Base-by-base conservation (phyloP, 2,797 vertebrate genomes). In the Anguilla anguilla region DNA sequence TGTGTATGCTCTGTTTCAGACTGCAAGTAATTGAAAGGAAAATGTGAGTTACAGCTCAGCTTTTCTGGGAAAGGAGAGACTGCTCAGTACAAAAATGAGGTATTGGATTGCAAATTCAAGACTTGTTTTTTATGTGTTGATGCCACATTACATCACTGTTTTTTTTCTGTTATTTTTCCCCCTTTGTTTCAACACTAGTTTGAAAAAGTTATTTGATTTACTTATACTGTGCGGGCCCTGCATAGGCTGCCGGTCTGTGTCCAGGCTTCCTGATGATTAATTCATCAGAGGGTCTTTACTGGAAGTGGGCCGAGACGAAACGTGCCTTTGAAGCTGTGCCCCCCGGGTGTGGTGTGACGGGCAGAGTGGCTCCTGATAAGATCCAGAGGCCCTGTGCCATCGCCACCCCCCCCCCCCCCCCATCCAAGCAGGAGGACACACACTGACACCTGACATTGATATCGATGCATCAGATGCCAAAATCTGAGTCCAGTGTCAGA, bases 321-420 rank as follows among this genome's bases (percentile, higher is more conserved):
- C 35, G 19, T 59, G 51, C 57, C 77, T 83, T 83, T 87, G 86
- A 64, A 87, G 86, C 59, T 22, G 22, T 25, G 61, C 51, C 77
- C 83, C 51, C n/a, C 64, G 90, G 91, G 90, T 86, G 87, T 91
- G 88, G 91, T 86, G 88, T 88, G 90, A 92, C 64, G 84, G 77
- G 89, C 81, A 61, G 86, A 90, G 84, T 86, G 85, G 82, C 64
- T 83, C 82, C 6, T 17, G 86, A 89, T 83, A 83, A 25, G 49
- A 22, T 46, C n/a, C 17, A 31, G 22, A 59, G 67, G 87, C 84
- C 86, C 82, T 69, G 39, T 39, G 64, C 46, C n/a, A n/a, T n/a
- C n/a, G n/a, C n/a, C n/a, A n/a, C 43, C 9, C 15, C n/a, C 19
- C 9, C 9, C n/a, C 19, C 17, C 25, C 25, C 4, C 61, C 17